A percentile compares a stretch with the other conserved stretches of the same genome.
Conservation (phyloP, 2,888 invertebrate species). For the Mesorhabditis sp. region DNA sequence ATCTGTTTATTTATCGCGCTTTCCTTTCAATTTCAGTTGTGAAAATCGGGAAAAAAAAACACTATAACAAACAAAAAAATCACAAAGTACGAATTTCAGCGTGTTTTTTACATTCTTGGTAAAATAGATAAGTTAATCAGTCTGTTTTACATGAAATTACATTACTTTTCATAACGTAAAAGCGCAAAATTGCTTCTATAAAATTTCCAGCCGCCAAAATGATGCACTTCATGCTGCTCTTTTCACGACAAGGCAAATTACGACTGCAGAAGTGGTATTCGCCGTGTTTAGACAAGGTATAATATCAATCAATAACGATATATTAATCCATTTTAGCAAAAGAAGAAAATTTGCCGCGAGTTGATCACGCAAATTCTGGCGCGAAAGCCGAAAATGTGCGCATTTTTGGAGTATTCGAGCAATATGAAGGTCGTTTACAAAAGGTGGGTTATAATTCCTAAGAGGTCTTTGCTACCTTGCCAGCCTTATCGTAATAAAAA, state of each 20-base stretch:
- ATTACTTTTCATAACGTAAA: too few species aligned
- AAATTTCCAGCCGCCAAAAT: constrained; percentile 23
- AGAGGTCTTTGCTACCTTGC: too few species aligned
- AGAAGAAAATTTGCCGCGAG: constrained; percentile 60
- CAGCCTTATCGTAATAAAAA: too few species aligned
- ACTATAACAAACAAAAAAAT: too few species aligned
- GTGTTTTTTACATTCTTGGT: too few species aligned
- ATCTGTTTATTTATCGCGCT: too few species aligned
- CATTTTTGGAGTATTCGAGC: constrained; percentile 91
- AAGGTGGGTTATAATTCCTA: constrained; percentile 67
- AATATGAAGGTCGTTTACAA: constrained; percentile 93
- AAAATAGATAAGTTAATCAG: too few species aligned
- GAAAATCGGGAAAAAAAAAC: too few species aligned
- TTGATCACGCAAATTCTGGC: constrained; percentile 62
- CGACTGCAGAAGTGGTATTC: constrained; percentile 98
- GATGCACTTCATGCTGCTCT: constrained; percentile 99
- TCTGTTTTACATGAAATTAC: too few species aligned
- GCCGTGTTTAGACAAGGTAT: constrained; percentile 86
- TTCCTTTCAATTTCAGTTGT: too few species aligned
- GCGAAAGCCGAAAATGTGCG: constrained; percentile 75
- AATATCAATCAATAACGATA: background rate
- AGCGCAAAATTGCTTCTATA: too few species aligned
- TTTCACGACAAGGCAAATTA: constrained; percentile 96
- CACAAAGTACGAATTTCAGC: too few species aligned
- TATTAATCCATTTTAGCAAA: constrained; percentile 33